Evolutionary conservation across 2,888 invertebrate genomes (phyloP).

Genomic region (Agrochola lota): DNA sequence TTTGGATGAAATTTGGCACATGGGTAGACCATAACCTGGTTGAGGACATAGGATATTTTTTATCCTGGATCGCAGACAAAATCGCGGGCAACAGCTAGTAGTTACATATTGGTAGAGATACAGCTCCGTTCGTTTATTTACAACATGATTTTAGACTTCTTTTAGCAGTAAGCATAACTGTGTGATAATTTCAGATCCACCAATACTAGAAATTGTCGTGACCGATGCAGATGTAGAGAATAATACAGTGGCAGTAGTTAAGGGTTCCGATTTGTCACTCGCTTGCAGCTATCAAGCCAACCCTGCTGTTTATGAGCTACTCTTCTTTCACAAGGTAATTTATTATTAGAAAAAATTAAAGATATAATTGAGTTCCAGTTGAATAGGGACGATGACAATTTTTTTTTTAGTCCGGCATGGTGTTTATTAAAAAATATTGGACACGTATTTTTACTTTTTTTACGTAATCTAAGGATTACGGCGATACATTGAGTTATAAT

Average conservation of each 20-base stretch:
- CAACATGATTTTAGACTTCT: background rate
- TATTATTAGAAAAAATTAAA: background rate
- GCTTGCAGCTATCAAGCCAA: slow-evolving; percentile 84
- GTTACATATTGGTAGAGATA: background rate
- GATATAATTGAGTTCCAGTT: background rate
- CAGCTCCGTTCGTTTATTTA: background rate
- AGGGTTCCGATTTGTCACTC: slow-evolving; percentile 80
- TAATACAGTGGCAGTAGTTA: slow-evolving; percentile 77
- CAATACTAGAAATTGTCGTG: slow-evolving; percentile 78
- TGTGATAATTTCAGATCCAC: slow-evolving; percentile 77
- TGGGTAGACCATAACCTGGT: too few relatives aligned
- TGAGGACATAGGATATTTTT: too few relatives aligned
- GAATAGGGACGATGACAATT: too few relatives aligned
- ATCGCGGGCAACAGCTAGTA: background rate
- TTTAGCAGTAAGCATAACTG: background rate
- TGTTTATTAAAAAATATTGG: too few relatives aligned
- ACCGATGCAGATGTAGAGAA: slow-evolving; percentile 72
- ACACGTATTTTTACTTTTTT: too few relatives aligned
- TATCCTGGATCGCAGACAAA: too few relatives aligned
- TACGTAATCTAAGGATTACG: too few relatives aligned
- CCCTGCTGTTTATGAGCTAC: slow-evolving; percentile 80
- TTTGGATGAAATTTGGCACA: too few relatives aligned
- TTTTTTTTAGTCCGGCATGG: too few relatives aligned
- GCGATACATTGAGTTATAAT: too few relatives aligned
- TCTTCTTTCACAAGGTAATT: slow-evolving; percentile 84